These are phyloP conservation scores for Odontamblyopus rebecca DNA, from an alignment of 2,797 vertebrate species.

Conservation along the genomic window DNA sequence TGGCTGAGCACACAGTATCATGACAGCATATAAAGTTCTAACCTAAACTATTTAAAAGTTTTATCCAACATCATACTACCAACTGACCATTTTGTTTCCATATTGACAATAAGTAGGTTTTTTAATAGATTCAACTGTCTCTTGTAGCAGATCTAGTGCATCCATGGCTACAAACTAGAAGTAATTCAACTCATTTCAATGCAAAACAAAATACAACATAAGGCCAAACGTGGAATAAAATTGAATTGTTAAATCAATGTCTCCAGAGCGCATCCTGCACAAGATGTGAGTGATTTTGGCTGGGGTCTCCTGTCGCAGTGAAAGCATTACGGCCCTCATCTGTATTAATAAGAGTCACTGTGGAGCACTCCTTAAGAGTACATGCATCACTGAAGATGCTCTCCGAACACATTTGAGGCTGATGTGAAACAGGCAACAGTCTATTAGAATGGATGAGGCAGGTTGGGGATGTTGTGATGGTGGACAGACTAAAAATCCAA, in stretches of 20 bases:
- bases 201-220: background rate
- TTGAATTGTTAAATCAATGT: conserved; percentile 1
- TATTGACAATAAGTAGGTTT: too few relatives aligned
- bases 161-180: background rate
- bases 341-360: conserved; percentile 26
- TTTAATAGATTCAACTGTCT: background rate
- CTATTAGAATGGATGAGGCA: background rate
- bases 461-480: background rate
- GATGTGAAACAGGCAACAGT: conserved; percentile 3
- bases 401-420: conserved; percentile 18
- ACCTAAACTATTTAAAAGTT: too few relatives aligned
- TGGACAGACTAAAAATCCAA: background rate
- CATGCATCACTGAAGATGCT: conserved; percentile 16
- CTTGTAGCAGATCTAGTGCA: background rate
- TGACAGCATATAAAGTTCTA: too few relatives aligned
- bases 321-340: conserved; percentile 17
- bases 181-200: background rate
- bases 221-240: background rate
- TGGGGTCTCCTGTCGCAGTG: conserved; percentile 14
- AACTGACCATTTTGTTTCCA: too few relatives aligned
- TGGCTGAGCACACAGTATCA: too few relatives aligned
- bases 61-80: too few relatives aligned
- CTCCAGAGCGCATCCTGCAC: background rate
- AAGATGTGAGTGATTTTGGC: conserved; percentile 32
- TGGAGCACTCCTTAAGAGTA: conserved; percentile 25